These are phyloP conservation scores for Liodrosophila aerea DNA, from an alignment of 2,888 invertebrate genomes.

Conservation along the genomic window DNA sequence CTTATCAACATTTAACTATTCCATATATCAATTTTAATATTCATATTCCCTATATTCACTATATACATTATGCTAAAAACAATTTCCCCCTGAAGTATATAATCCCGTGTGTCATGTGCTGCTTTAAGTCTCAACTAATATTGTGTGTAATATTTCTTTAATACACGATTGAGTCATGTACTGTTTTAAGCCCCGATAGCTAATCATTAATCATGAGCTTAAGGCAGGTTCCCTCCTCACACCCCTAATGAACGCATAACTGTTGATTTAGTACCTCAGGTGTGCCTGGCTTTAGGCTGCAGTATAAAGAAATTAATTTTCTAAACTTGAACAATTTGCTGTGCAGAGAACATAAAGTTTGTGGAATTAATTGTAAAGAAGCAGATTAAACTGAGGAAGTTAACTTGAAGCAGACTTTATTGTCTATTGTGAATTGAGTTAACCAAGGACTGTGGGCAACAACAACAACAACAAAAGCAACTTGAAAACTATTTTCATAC, in stretches of 20 bases:
- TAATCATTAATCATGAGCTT: constrained; percentile 20
- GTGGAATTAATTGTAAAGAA: constrained; percentile 11
- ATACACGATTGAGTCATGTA: constrained; percentile 41
- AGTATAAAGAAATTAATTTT: neutral
- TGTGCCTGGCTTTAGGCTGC: no score
- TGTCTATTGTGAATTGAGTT: constrained; percentile 17
- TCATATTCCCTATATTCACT: no score
- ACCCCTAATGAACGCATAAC: constrained; percentile 1
- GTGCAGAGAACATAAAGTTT: no score
- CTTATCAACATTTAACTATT: no score
- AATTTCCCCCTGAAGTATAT: no score
- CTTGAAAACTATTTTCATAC: constrained; percentile 56
- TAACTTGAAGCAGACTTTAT: constrained; percentile 19
- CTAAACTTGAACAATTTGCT: neutral
- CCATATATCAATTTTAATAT: no score
- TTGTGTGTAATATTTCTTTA: constrained; percentile 35
- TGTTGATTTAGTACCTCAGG: neutral
- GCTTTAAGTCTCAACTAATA: constrained; percentile 29
- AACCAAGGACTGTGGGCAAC: constrained; percentile 16
- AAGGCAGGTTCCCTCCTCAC: neutral
- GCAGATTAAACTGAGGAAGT: constrained; percentile 18
- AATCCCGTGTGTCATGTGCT: neutral
- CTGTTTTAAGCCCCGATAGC: constrained; percentile 35
- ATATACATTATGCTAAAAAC: no score
- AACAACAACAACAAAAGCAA: constrained; percentile 1